Percentiles rank a stretch among this genome's conserved stretches.
These are phyloP conservation scores for Calypte anna DNA, from an alignment of 2,113 vertebrate genomes.

Conservation along the genomic window DNA sequence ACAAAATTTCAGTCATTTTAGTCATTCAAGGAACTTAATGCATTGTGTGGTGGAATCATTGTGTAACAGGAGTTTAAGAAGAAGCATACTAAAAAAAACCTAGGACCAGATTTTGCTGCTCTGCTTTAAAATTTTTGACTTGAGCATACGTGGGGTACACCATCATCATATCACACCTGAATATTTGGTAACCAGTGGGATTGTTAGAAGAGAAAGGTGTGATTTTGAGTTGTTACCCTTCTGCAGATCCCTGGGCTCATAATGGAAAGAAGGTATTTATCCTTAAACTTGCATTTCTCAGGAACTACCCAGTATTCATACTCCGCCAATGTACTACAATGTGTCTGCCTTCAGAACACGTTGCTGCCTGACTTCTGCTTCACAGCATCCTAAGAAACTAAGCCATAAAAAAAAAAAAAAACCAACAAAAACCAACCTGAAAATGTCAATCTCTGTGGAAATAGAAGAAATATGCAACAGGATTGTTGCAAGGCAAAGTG, in stretches of 20 bases:
- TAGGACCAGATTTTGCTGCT: not conserved
- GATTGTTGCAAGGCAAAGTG: not conserved
- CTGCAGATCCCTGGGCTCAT: not conserved
- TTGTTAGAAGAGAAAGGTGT: not conserved
- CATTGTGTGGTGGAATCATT: not conserved
- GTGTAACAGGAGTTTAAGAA: not conserved
- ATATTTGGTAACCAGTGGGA: not conserved
- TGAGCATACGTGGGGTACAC: fast-evolving
- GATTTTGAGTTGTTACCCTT: not conserved
- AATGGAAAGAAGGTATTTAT: not conserved
- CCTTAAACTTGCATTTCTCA: not conserved
- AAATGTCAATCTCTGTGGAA: not conserved
- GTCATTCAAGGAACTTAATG: not conserved
- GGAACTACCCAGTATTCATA: not conserved
- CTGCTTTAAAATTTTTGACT: not conserved
- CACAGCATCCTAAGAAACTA: not conserved
- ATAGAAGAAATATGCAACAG: not conserved
- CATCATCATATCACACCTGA: not conserved
- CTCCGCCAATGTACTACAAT: not conserved
- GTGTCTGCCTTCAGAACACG: not conserved
- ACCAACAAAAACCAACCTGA: too few species aligned
- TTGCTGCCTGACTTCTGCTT: not conserved
- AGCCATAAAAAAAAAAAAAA: not conserved
- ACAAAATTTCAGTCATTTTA: not conserved
- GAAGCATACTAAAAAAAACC: not conserved